These are phyloP conservation scores for Andrena chrysosceles DNA, from an alignment of 2,888 invertebrate species.

Conservation along the genomic window DNA sequence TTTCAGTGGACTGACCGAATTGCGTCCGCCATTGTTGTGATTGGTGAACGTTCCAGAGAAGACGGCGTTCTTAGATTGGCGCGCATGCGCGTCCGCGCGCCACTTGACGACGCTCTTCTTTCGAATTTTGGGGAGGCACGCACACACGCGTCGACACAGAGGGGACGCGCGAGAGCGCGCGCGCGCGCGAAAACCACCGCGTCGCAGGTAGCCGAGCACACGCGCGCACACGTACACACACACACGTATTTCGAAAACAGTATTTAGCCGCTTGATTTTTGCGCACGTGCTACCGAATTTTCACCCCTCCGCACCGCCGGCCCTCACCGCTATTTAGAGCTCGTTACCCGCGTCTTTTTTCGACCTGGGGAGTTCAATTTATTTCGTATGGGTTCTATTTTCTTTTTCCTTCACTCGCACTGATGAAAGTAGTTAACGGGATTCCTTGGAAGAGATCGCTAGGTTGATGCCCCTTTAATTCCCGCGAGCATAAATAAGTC, in stretches of 20 bases:
- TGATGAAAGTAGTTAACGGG: slow-evolving; percentile 21
- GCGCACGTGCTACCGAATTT: slow-evolving; percentile 60
- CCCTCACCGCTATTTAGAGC: not conserved
- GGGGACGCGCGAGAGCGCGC: not conserved
- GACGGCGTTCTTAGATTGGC: slow-evolving; percentile 78
- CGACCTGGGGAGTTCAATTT: slow-evolving; percentile 1
- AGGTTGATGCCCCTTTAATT: slow-evolving; percentile 9
- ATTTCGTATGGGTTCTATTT: not conserved
- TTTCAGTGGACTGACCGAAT: slow-evolving; percentile 79
- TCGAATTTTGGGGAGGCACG: slow-evolving; percentile 71
- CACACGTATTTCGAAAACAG: slow-evolving; percentile 57
- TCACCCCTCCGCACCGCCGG: not conserved
- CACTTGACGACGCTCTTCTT: slow-evolving; percentile 73
- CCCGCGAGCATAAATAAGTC: not conserved
- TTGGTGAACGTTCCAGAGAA: slow-evolving; percentile 77
- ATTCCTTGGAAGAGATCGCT: slow-evolving; percentile 19
- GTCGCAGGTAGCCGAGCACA: slow-evolving; percentile 43
- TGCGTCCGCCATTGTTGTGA: slow-evolving; percentile 82
- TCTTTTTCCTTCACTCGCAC: not conserved
- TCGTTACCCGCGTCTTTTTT: slow-evolving; percentile 52
- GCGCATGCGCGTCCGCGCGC: slow-evolving; percentile 76
- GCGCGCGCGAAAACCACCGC: slow-evolving; percentile 14
- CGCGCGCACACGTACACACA: slow-evolving; percentile 20
- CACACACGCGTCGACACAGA: slow-evolving; percentile 28
- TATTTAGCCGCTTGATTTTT: slow-evolving; percentile 51